Percentiles rank a stretch among this genome's conserved stretches.
phyloP scores from a whole-genome alignment of 2,797 vertebrate species.

The Clarias fuscus region DNA sequence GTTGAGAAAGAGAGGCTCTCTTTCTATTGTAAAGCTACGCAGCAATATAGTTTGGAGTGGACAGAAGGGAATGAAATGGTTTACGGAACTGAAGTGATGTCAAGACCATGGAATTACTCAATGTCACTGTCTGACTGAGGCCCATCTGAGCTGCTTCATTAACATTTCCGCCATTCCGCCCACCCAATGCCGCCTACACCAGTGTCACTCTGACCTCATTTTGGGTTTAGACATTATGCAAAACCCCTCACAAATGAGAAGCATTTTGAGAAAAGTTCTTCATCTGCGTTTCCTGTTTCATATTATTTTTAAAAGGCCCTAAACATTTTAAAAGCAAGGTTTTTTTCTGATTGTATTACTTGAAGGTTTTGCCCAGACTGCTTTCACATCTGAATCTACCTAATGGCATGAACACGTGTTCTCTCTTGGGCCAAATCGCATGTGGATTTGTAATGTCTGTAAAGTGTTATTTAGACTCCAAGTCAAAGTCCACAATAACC shows the following conservation, averaged over 20 bases:
- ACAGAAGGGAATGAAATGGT: constrained; percentile 13
- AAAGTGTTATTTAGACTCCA: constrained; percentile 33
- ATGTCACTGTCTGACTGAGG: constrained; percentile 45
- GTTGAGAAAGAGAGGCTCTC: neutral
- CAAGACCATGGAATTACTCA: constrained; percentile 49
- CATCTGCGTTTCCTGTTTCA: constrained; percentile 10
- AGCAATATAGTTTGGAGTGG: constrained; percentile 26
- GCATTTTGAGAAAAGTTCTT: constrained; percentile 1
- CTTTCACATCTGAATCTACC: constrained; percentile 17
- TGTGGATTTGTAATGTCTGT: constrained; percentile 29
- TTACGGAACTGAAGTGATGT: constrained; percentile 50
- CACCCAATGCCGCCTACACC: constrained; percentile 47
- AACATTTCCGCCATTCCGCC: constrained; percentile 54
- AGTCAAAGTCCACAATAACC: constrained; percentile 26
- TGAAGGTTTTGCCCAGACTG: constrained; percentile 18
- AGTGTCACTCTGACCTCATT: constrained; percentile 41
- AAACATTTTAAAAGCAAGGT: neutral
- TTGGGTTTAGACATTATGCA: constrained; percentile 41
- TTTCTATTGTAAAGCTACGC: neutral
- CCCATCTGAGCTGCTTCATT: constrained; percentile 54
- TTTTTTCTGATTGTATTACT: constrained; percentile 1
- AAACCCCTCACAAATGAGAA: constrained; percentile 8
- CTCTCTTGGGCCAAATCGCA: constrained; percentile 39
- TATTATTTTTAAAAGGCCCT: constrained; percentile 12
- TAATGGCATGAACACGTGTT: constrained; percentile 47